Evolutionary conservation across 1,140 invertebrate species (phyloP), one percentile per base, ranked within the genome.

Genomic region (Megalopta genalis): DNA sequence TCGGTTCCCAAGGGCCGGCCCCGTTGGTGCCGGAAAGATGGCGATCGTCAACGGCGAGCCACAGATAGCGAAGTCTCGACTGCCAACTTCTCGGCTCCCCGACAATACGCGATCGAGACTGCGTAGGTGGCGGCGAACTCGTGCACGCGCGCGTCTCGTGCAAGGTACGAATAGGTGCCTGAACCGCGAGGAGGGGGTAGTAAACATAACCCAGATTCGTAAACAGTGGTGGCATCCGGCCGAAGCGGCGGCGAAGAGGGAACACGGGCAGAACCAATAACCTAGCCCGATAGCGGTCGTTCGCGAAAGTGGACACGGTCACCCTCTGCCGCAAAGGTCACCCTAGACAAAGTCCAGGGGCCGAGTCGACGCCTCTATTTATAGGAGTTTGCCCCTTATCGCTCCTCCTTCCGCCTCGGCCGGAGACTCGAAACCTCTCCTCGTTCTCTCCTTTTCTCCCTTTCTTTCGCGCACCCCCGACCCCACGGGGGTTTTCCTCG

Each of bases 201-300:
- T 90, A 89, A 90, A 90, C 88, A 90, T 89, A 89, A 89, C 88
- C 88, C 77, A 89, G 89, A 89, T 90, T 85, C 86, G 75, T 62
- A 46, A 60, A 66, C 73, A 74, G 70, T 73, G 81, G 72, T 73
- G 83, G 73, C 71, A 74, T 67, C 81, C 49, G 64, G 70, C 65
- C 72, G 65, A 32, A 83, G 69, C 9, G n/a, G 70, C 10, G 70
- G 42, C 60, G 67, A 68, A 73, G 60, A 49, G 60, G 81, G 42
- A 46, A 12, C 42, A 82, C 69, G 72, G 82, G 68, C 59, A 59
- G 80, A 85, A 88, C 87, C 83, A 79, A 89, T 88, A 89, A 90
- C 88, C 87, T 88, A 89, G 86, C 86, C 86, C 90, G 89, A 90
- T 88, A 86, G 84, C 77, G 81, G 77, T 64, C 63, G n/a, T 9